Percentiles rank a stretch among this genome's conserved stretches.
Evolutionary conservation across 1,140 invertebrate species (phyloP).

Genomic region (Battus philenor): DNA sequence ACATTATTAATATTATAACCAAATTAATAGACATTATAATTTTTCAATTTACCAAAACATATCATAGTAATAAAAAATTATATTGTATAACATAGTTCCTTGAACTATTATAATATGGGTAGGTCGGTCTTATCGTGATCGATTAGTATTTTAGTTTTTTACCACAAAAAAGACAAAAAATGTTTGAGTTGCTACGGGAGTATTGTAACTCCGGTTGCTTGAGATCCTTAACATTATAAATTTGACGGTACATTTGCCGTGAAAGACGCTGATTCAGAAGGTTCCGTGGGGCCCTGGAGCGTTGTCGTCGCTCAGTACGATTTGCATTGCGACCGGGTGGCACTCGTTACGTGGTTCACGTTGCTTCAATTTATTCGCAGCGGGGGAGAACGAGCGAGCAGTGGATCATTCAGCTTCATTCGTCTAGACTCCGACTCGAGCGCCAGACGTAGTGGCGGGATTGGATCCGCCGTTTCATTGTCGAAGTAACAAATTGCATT

Average conservation of each 20-base stretch:
- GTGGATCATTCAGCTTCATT: constrained; percentile 27
- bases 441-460: not conserved
- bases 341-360: constrained; percentile 22
- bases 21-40: too few relatives aligned
- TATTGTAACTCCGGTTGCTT: too few relatives aligned
- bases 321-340: constrained; percentile 29
- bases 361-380: constrained; percentile 8
- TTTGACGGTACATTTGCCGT: constrained; percentile 7
- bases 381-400: constrained; percentile 8
- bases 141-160: too few relatives aligned
- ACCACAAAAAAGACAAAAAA: too few relatives aligned
- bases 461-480: not conserved
- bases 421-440: constrained; percentile 2
- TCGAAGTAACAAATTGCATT: constrained; percentile 5
- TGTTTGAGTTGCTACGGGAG: too few relatives aligned
- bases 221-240: constrained; percentile 5
- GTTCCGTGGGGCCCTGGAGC: not conserved
- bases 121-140: too few relatives aligned
- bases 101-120: too few relatives aligned
- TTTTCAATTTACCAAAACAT: too few relatives aligned
- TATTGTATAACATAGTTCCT: too few relatives aligned
- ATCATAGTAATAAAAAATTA: too few relatives aligned
- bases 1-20: too few relatives aligned
- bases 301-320: constrained; percentile 16
- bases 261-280: constrained; percentile 6